Evolutionary conservation across 2,113 vertebrate species (phyloP).

Genomic region (Aegithalos caudatus): DNA sequence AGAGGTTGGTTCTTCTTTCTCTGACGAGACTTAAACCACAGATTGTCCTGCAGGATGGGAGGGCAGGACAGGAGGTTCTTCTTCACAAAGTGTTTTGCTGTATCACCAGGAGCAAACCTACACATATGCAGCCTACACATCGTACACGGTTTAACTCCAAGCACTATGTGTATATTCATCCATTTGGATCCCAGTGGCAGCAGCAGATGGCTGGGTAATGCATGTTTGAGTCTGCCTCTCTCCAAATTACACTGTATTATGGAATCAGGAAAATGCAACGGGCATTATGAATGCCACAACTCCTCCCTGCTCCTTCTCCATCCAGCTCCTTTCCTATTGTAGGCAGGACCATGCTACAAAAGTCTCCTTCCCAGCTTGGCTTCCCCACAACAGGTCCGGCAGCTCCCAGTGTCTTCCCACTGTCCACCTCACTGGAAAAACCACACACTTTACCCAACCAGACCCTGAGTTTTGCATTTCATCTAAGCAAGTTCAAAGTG

Average conservation of each 20-base stretch:
- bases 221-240: not conserved
- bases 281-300: rapidly evolving
- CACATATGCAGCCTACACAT: not conserved
- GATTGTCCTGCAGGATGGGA: not conserved
- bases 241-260: not conserved
- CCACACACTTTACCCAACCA: not conserved
- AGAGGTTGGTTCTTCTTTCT: rapidly evolving
- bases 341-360: not conserved
- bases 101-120: not conserved
- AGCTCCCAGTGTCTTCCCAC: not conserved
- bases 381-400: not conserved
- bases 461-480: not conserved
- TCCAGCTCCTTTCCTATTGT: not conserved
- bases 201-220: constrained; percentile 38
- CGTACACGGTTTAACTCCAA: rapidly evolving
- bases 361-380: not conserved
- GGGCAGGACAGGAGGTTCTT: not conserved
- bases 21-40: not conserved
- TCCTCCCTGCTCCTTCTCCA: not conserved
- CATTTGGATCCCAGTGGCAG: not conserved
- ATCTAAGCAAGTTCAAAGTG: not conserved
- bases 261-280: not conserved
- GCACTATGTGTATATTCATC: not conserved
- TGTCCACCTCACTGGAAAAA: not conserved
- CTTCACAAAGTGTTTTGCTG: not conserved